A percentile compares a stretch with the other conserved stretches of the same genome.
Conservation (phyloP, 2,888 invertebrate species). For the Girardia tigrina region DNA sequence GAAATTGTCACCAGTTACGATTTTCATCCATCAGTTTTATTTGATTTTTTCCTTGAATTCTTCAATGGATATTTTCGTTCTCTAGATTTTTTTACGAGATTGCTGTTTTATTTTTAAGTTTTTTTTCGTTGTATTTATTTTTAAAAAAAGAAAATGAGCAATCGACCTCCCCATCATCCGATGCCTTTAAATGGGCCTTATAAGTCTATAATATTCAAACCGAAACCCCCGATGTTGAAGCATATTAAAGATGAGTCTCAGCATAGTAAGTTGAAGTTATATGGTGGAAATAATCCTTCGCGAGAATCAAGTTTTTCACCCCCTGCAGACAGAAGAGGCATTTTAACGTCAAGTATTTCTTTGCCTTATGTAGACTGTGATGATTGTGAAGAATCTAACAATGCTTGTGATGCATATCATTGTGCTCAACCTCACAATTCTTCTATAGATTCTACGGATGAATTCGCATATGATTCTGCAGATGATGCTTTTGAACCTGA, state of each 20-base stretch:
- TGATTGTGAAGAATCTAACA: slow-evolving; percentile 14
- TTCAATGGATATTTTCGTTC: not conserved
- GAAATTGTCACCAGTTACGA: not conserved
- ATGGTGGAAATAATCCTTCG: slow-evolving; percentile 14
- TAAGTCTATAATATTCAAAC: not conserved
- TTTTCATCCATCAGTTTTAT: not conserved
- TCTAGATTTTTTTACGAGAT: not conserved
- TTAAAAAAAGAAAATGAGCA: not conserved
- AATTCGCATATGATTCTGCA: slow-evolving; percentile 2
- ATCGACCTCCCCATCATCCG: slow-evolving; percentile 10
- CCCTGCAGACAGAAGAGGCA: slow-evolving; percentile 25
- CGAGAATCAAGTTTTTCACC: slow-evolving; percentile 30
- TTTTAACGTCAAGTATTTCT: not conserved
- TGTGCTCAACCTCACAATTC: slow-evolving; percentile 15
- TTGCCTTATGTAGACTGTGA: slow-evolving; percentile 19
- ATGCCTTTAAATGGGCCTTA: not conserved
- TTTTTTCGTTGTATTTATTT: not conserved
- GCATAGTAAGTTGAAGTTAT: not conserved
- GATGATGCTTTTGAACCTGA: slow-evolving; percentile 2
- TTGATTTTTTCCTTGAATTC: slow-evolving; percentile 1
- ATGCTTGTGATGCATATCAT: not conserved
- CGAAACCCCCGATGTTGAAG: not conserved
- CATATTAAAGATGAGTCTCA: not conserved
- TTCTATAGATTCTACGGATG: slow-evolving; percentile 14
- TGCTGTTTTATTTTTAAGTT: not conserved